Evolutionary conservation across 2,888 invertebrate species (phyloP).

Genomic region (Eilema griseolum): DNA sequence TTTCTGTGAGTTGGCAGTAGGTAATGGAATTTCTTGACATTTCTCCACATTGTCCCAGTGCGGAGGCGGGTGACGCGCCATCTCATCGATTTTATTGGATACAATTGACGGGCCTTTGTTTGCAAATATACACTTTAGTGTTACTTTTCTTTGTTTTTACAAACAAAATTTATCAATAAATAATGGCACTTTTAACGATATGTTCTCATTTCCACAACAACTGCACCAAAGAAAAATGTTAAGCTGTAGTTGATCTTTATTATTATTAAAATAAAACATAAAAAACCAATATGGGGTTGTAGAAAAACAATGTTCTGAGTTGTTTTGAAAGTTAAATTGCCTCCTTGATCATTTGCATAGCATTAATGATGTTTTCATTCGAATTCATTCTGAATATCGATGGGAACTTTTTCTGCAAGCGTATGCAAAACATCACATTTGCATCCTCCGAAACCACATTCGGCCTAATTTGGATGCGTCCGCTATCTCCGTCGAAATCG

Average conservation of each 20-base stretch:
- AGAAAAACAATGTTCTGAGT: constrained; percentile 44
- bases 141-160: constrained; percentile 53
- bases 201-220: constrained; percentile 42
- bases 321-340: constrained; percentile 52
- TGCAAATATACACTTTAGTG: constrained; percentile 70
- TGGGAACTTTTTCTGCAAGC: constrained; percentile 64
- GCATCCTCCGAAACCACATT: constrained; percentile 73
- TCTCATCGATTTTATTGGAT: constrained; percentile 76
- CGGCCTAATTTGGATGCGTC: constrained; percentile 82
- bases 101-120: constrained; percentile 78
- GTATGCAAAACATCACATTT: constrained; percentile 81
- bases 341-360: constrained; percentile 66
- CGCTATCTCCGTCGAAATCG: constrained; percentile 77
- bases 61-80: constrained; percentile 63
- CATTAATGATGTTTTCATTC: constrained; percentile 80
- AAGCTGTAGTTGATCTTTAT: constrained; percentile 43
- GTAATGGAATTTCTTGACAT: constrained; percentile 62
- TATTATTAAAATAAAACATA: constrained; percentile 41
- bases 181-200: constrained; percentile 55
- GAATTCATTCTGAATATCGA: constrained; percentile 64
- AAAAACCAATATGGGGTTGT: constrained; percentile 31
- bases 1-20: constrained; percentile 38
- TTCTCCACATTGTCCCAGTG: constrained; percentile 70
- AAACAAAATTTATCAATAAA: constrained; percentile 62
- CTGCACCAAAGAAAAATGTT: constrained; percentile 38